phyloP scores from a whole-genome alignment of 2,797 vertebrate genomes.

The Sternotherus odoratus region DNA sequence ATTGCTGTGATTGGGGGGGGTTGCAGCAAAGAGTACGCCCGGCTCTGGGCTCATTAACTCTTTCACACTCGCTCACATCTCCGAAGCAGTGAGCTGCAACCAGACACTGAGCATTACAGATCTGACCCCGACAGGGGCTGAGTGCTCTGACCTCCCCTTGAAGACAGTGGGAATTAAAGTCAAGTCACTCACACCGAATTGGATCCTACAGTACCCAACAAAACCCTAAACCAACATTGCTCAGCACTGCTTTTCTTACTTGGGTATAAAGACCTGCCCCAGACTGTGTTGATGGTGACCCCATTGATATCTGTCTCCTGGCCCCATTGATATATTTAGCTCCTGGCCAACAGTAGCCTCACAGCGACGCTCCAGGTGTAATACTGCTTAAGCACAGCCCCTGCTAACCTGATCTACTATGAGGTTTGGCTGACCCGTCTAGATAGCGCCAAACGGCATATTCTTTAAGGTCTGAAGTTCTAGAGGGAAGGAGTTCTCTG shows the following conservation, averaged over 20 bases:
- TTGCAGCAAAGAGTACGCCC: background rate
- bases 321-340: too few relatives aligned
- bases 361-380: accelerated
- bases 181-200: background rate
- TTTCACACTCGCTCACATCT: accelerated
- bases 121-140: accelerated
- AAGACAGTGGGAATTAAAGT: background rate
- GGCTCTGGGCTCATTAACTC: background rate
- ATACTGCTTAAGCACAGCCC: background rate
- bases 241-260: background rate
- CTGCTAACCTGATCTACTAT: background rate
- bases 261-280: accelerated
- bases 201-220: background rate
- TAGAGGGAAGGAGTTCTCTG: background rate
- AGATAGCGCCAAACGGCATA: background rate
- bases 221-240: accelerated
- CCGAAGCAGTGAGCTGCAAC: background rate
- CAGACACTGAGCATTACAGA: accelerated
- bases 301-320: too few relatives aligned
- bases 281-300: accelerated
- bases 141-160: background rate
- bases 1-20: background rate
- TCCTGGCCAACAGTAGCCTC: background rate
- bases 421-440: accelerated
- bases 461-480: background rate